Evolutionary conservation across 2,113 vertebrate genomes (phyloP).

Genomic region (Mungos mungo): DNA sequence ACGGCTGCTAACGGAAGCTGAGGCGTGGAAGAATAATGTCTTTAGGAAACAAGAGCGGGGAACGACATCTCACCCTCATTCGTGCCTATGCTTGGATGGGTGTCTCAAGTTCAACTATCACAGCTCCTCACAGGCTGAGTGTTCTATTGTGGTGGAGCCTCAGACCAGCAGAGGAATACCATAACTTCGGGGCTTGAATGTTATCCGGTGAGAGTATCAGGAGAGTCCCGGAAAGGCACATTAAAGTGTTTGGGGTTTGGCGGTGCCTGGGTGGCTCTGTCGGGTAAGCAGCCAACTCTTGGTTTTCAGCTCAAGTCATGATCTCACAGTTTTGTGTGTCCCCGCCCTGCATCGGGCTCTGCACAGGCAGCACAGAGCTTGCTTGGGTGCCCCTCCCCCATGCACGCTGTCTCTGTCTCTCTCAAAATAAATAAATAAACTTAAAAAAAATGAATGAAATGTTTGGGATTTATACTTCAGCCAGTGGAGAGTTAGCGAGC

Average conservation of each 20-base stretch:
- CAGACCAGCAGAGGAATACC: neutral
- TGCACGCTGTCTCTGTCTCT: no score
- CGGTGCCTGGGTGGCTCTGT: no score
- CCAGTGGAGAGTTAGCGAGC: neutral
- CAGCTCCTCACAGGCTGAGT: neutral
- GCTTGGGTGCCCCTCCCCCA: no score
- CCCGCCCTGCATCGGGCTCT: no score
- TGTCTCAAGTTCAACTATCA: neutral
- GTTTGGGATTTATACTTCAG: neutral
- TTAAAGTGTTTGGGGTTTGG: neutral
- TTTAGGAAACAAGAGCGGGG: rapidly evolving
- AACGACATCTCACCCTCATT: neutral
- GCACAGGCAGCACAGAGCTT: no score
- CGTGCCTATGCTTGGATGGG: neutral
- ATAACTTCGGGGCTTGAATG: rapidly evolving
- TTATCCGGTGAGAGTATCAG: neutral
- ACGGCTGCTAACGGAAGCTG: neutral
- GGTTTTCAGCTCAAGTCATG: no score
- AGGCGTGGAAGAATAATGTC: neutral
- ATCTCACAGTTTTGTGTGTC: no score
- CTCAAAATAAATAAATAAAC: no score
- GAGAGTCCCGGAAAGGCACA: neutral
- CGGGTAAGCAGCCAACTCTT: no score
- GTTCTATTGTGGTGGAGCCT: rapidly evolving
- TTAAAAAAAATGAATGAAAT: no score